Conservation (phyloP, 2,113 vertebrate genomes). For the Meleagris gallopavo region DNA sequence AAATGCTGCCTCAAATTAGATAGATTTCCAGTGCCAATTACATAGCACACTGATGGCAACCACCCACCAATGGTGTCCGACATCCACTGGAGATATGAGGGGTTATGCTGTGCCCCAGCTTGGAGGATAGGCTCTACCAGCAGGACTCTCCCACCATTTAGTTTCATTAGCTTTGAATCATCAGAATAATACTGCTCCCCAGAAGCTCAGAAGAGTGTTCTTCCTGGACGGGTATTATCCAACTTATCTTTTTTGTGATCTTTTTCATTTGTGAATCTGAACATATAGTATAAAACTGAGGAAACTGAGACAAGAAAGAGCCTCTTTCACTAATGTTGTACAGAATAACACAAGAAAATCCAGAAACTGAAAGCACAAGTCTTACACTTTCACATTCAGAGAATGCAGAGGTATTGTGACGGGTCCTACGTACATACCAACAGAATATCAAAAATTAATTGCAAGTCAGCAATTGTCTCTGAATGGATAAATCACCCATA, state of each 20-base stretch:
- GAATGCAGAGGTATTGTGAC: background rate
- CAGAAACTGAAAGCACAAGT: background rate
- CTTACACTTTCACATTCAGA: background rate
- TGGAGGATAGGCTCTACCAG: background rate
- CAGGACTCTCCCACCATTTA: background rate
- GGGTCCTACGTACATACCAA: background rate
- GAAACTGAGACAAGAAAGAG: background rate
- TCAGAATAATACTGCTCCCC: background rate
- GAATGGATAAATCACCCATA: background rate
- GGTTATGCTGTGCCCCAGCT: background rate
- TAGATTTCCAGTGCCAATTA: background rate
- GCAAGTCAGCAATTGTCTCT: background rate
- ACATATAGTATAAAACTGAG: background rate
- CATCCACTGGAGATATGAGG: background rate
- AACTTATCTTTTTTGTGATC: background rate
- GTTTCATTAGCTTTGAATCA: slow-evolving; percentile 30
- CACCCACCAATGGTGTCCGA: background rate
- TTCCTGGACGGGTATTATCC: background rate
- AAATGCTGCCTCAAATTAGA: background rate
- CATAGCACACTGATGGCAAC: background rate
- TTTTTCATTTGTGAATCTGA: background rate
- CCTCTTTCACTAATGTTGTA: background rate
- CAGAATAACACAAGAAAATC: background rate
- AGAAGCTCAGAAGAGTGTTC: slow-evolving; percentile 10
- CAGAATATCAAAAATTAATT: slow-evolving; percentile 16